A percentile compares a stretch with the other conserved stretches of the same genome.
Evolutionary conservation across 92 coral and sea anemone species (phyloP).

Genomic region (Palythoa heliodiscus): DNA sequence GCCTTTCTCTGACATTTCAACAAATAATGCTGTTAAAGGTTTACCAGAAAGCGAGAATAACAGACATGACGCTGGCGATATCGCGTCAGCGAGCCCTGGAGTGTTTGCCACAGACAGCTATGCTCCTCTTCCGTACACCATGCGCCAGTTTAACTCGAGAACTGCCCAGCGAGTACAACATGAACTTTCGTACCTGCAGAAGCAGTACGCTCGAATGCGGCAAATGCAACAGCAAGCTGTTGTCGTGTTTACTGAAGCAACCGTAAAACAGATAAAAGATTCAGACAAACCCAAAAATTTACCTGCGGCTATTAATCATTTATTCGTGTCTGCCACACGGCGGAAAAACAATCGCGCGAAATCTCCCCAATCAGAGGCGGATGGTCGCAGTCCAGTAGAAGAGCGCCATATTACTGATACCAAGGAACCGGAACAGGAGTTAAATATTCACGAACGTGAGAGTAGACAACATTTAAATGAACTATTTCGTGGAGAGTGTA

Average conservation of each 20-base stretch:
- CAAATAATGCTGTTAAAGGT: constrained; percentile 54
- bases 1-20: constrained; percentile 85
- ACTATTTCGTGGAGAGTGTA: constrained; percentile 86
- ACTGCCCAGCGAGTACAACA: constrained; percentile 51
- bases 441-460: constrained; percentile 79
- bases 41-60: constrained; percentile 58
- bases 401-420: constrained; percentile 38
- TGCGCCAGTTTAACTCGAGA: constrained; percentile 62
- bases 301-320: constrained; percentile 92
- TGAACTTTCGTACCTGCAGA: constrained; percentile 82
- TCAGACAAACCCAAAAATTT: constrained; percentile 73
- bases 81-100: constrained; percentile 88
- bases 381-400: constrained; percentile 44
- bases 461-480: constrained; percentile 86
- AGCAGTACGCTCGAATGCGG: constrained; percentile 90
- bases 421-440: constrained; percentile 51
- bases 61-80: constrained; percentile 66
- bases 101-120: constrained; percentile 91
- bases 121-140: constrained; percentile 73
- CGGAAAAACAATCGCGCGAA: constrained; percentile 63
- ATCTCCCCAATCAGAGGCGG: constrained; percentile 46
- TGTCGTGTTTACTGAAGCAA: constrained; percentile 89
- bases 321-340: constrained; percentile 90
- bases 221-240: constrained; percentile 98
- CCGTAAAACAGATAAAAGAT: constrained; percentile 90